Conservation (phyloP, 1,140 invertebrate genomes). For the Aphis craccivora region DNA sequence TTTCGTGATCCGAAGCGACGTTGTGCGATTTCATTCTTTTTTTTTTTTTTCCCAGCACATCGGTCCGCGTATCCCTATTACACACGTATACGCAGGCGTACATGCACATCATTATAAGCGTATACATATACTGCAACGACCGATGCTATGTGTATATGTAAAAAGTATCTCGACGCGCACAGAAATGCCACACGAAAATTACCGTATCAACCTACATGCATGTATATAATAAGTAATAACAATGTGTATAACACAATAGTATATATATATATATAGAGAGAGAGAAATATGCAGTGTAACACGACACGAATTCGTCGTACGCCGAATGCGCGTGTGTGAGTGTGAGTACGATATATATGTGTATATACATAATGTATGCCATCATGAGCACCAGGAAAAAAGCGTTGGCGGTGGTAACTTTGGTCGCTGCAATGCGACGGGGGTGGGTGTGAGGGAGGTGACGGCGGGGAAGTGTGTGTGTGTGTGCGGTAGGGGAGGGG, state of each 20-base stretch:
- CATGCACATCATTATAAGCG: not conserved
- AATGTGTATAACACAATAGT: slow-evolving; percentile 12
- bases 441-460: too few species aligned
- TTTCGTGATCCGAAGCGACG: not conserved
- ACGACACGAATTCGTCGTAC: slow-evolving; percentile 5
- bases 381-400: not conserved
- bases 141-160: too few species aligned
- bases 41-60: slow-evolving; percentile 12
- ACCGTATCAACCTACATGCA: not conserved
- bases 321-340: not conserved
- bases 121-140: not conserved
- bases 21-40: slow-evolving; percentile 1
- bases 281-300: slow-evolving; percentile 16
- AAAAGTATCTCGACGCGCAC: too few species aligned
- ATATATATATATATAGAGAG: too few species aligned
- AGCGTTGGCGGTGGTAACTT: slow-evolving; percentile 20
- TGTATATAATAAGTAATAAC: slow-evolving; percentile 9
- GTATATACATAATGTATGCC: not conserved
- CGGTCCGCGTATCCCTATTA: not conserved
- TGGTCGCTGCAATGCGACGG: not conserved
- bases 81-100: not conserved
- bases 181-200: not conserved
- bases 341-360: not conserved
- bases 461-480: not conserved
- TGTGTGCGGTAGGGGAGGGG: too few species aligned